Percentiles rank a stretch among this genome's conserved stretches.
These are phyloP conservation scores for Irena cyanogastra DNA, from an alignment of 2,113 vertebrate species.

Conservation along the genomic window DNA sequence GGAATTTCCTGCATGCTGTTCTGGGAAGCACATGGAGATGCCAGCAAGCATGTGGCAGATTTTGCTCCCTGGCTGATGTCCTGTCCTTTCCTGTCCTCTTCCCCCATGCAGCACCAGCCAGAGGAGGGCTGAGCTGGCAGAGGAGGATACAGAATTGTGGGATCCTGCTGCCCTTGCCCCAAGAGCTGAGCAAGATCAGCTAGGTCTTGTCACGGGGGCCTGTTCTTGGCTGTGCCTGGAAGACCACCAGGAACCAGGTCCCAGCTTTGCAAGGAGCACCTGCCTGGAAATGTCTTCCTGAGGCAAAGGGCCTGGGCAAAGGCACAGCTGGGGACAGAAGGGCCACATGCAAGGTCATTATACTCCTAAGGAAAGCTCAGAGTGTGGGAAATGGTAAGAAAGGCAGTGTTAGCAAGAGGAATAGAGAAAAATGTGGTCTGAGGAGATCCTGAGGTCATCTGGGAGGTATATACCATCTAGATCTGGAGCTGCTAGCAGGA, in stretches of 20 bases:
- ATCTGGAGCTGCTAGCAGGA: background rate
- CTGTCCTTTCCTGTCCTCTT: background rate
- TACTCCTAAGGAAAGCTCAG: background rate
- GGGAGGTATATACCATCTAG: background rate
- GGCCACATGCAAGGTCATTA: fast-evolving
- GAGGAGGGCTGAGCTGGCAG: background rate
- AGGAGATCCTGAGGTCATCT: background rate
- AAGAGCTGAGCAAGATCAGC: background rate
- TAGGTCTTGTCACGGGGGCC: background rate
- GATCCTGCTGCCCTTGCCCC: background rate
- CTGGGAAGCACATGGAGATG: background rate
- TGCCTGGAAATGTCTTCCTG: background rate
- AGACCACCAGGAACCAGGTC: background rate
- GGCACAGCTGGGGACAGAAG: background rate
- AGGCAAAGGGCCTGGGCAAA: background rate
- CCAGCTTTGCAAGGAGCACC: background rate
- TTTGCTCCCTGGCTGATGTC: background rate
- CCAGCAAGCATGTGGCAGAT: background rate
- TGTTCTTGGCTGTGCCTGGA: background rate
- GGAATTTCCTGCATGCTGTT: background rate
- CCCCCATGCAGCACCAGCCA: background rate
- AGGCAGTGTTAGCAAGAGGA: background rate
- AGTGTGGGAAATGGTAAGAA: background rate
- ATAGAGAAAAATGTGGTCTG: background rate
- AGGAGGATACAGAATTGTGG: background rate